Evolutionary conservation across 1,140 invertebrate species (phyloP).

Genomic region (Drosophila persimilis): DNA sequence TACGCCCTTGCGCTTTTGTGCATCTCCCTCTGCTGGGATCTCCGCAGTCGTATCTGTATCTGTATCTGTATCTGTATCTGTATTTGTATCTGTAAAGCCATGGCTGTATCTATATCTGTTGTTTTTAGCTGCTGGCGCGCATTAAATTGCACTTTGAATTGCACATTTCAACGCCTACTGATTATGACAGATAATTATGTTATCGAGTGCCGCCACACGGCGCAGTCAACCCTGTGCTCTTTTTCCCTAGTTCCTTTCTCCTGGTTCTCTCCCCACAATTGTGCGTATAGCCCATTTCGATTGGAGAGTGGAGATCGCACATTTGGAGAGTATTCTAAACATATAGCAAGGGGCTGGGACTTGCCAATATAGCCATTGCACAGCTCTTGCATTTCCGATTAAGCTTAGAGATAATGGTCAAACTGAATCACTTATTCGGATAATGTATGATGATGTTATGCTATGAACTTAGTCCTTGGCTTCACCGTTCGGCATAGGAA

Average conservation of each 20-base stretch:
- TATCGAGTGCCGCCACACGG: conserved; percentile 76
- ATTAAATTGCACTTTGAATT: conserved; percentile 82
- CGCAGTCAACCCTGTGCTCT: conserved; percentile 15
- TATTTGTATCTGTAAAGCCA: conserved; percentile 24
- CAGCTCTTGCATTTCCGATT: too few relatives aligned
- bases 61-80: conserved; percentile 1
- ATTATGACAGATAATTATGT: conserved; percentile 81
- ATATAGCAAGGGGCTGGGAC: not conserved
- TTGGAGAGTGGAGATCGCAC: not conserved
- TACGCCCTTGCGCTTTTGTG: conserved; percentile 27
- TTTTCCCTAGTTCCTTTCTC: too few relatives aligned
- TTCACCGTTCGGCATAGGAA: too few relatives aligned
- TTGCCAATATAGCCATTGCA: too few relatives aligned
- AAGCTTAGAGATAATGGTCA: too few relatives aligned
- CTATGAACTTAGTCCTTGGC: too few relatives aligned
- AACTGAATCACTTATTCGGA: too few relatives aligned
- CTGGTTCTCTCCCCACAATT: too few relatives aligned
- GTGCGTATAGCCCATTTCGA: conserved; percentile 3
- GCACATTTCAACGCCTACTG: conserved; percentile 82
- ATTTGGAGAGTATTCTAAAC: not conserved
- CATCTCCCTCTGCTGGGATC: conserved; percentile 28
- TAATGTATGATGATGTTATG: too few relatives aligned
- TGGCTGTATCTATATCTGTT: conserved; percentile 17
- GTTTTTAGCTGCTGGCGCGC: conserved; percentile 65
- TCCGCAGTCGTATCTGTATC: conserved; percentile 1